Percentiles rank a stretch among this genome's conserved stretches.
phyloP scores from a whole-genome alignment of 2,113 vertebrate genomes.

The Paedocypris sp. region DNA sequence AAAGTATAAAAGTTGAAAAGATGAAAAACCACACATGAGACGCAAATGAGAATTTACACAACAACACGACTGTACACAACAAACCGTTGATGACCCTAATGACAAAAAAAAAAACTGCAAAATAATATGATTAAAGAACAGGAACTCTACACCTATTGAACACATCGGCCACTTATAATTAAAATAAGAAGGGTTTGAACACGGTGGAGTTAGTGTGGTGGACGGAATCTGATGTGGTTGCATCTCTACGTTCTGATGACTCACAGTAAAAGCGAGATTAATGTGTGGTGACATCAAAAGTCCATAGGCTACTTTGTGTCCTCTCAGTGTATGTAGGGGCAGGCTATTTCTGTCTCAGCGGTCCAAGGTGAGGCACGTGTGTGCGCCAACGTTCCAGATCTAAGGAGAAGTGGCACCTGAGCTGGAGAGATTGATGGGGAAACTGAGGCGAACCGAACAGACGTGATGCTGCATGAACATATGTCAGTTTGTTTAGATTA shows the following conservation, averaged over 20 bases:
- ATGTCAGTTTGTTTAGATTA: neutral
- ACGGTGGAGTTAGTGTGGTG: slow-evolving; percentile 1
- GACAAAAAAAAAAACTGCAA: too few species aligned
- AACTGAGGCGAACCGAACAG: neutral
- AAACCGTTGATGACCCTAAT: too few species aligned
- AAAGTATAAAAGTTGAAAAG: too few species aligned
- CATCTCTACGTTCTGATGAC: slow-evolving; percentile 9
- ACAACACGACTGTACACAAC: too few species aligned
- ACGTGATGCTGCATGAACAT: neutral
- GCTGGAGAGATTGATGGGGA: neutral
- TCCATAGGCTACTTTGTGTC: slow-evolving; percentile 11
- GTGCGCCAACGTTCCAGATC: neutral
- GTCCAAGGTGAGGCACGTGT: slow-evolving; percentile 4
- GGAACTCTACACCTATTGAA: too few species aligned
- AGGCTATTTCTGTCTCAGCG: slow-evolving; percentile 1
- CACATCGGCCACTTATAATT: too few species aligned
- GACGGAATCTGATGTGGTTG: neutral
- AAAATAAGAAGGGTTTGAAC: too few species aligned
- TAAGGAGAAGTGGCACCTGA: slow-evolving; percentile 1
- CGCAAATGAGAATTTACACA: too few species aligned
- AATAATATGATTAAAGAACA: too few species aligned
- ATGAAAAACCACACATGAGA: too few species aligned
- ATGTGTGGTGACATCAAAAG: slow-evolving; percentile 11
- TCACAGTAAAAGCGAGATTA: slow-evolving; percentile 13
- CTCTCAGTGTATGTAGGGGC: neutral